Evolutionary conservation across 2,113 vertebrate genomes (phyloP).

Genomic region (Protobothrops mucrosquamatus): DNA sequence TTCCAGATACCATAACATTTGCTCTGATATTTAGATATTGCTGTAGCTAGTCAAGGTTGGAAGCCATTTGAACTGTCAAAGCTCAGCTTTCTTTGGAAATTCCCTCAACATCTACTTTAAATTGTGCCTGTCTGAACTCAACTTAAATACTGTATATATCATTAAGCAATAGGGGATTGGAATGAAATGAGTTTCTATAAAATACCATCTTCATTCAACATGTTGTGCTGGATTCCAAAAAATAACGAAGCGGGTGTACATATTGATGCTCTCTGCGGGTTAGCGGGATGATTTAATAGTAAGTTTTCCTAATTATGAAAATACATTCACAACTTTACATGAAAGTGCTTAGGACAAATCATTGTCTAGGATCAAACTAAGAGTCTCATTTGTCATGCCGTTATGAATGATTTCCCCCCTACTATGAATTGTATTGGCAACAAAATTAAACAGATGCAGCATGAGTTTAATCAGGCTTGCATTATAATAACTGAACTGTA

Average conservation of each 20-base stretch:
- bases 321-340: neutral
- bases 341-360: neutral
- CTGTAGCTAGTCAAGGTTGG: neutral
- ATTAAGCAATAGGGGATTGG: neutral
- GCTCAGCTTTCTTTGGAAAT: neutral
- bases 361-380: neutral
- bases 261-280: neutral
- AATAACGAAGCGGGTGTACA: neutral
- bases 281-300: slow-evolving; percentile 16
- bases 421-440: neutral
- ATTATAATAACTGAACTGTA: neutral
- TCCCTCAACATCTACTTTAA: neutral
- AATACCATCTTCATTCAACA: neutral
- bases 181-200: slow-evolving; percentile 9
- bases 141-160: neutral
- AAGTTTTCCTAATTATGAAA: slow-evolving; percentile 19
- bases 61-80: neutral
- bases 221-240: neutral
- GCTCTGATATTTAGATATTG: neutral
- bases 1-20: neutral
- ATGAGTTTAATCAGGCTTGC: neutral
- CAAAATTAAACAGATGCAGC: neutral
- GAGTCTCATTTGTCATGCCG: neutral
- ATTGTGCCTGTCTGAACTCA: slow-evolving; percentile 11
- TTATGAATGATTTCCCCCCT: neutral